Conservation (phyloP, 1,140 invertebrate species). For the Drosophila micromelanica region DNA sequence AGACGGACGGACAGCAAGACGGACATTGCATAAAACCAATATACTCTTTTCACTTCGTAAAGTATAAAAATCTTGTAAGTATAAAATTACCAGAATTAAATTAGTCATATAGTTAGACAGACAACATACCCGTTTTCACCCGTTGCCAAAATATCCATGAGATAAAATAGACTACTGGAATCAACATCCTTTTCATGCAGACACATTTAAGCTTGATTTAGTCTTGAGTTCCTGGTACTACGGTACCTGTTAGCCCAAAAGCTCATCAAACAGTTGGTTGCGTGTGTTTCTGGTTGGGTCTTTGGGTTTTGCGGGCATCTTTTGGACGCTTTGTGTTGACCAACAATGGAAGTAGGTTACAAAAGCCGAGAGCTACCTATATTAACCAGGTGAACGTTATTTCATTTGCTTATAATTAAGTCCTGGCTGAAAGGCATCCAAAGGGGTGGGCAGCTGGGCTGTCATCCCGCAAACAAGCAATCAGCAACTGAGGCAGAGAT, state of each 20-base stretch:
- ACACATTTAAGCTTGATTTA: slow-evolving; percentile 2
- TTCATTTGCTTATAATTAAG: slow-evolving; percentile 80
- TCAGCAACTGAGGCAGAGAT: slow-evolving; percentile 2
- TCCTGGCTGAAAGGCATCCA: slow-evolving; percentile 10
- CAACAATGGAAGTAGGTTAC: slow-evolving; percentile 57
- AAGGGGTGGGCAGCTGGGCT: not conserved
- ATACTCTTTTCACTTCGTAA: no score
- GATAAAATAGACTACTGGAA: not conserved
- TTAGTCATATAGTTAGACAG: no score
- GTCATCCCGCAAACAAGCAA: slow-evolving; percentile 27
- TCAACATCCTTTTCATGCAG: not conserved
- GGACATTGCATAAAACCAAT: no score
- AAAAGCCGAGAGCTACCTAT: slow-evolving; percentile 49
- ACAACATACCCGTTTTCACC: not conserved
- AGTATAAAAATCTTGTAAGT: no score
- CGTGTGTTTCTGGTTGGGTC: slow-evolving; percentile 17
- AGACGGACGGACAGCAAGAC: no score
- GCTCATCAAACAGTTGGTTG: slow-evolving; percentile 7
- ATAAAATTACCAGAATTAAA: no score
- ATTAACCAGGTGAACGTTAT: slow-evolving; percentile 75
- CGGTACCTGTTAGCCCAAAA: not conserved
- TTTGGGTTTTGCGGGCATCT: slow-evolving; percentile 45
- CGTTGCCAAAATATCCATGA: not conserved
- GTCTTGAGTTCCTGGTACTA: slow-evolving; percentile 1
- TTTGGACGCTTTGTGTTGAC: slow-evolving; percentile 41